phyloP scores from a whole-genome alignment of 2,888 invertebrate species.

The Mimachlamys varia region DNA sequence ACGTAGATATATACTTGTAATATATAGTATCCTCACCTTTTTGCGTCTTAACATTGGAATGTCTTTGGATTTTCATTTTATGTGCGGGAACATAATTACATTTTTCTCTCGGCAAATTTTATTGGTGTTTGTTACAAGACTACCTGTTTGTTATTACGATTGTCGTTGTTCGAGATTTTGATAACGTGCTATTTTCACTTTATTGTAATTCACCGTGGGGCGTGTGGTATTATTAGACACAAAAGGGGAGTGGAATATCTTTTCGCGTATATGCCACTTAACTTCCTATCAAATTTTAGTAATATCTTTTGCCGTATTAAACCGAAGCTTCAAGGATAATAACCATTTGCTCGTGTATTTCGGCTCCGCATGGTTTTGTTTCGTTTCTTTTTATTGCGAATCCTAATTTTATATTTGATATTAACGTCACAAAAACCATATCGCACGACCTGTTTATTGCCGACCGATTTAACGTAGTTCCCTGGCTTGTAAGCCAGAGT shows the following conservation, averaged over 20 bases:
- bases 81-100: neutral
- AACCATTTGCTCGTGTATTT: neutral
- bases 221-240: neutral
- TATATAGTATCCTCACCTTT: neutral
- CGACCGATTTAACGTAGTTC: too few relatives aligned
- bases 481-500: too few relatives aligned
- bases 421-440: neutral
- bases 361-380: neutral
- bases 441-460: neutral
- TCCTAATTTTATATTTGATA: neutral
- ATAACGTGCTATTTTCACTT: constrained; percentile 14
- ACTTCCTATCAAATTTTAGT: neutral
- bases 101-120: neutral
- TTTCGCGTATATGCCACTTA: neutral
- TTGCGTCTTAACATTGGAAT: neutral
- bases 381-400: neutral
- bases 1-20: neutral
- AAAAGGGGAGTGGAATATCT: neutral
- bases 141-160: neutral
- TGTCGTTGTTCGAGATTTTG: neutral
- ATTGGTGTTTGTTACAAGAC: neutral
- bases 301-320: neutral
- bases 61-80: constrained; percentile 8
- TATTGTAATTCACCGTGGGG: neutral
- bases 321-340: neutral